Percentiles rank a stretch among this genome's conserved stretches.
Evolutionary conservation across 1,140 invertebrate genomes (phyloP).

Genomic region (Pseudomyrmex pallidus): DNA sequence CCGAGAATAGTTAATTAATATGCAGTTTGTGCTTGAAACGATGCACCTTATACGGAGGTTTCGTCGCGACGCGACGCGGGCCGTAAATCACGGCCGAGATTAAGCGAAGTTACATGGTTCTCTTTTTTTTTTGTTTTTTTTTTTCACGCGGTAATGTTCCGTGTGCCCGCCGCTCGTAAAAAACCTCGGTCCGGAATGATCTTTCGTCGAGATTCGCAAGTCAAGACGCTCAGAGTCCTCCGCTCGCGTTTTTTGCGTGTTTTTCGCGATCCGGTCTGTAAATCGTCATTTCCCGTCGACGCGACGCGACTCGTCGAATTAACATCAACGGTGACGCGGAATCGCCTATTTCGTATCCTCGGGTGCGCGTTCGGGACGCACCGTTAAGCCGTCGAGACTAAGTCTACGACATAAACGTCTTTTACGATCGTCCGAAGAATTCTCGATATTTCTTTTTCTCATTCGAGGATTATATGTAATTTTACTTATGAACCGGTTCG

Average conservation of each 20-base stretch:
- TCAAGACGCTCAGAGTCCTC: neutral
- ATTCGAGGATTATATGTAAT: neutral
- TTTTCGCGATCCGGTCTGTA: constrained; percentile 6
- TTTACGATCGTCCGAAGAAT: neutral
- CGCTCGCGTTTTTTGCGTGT: neutral
- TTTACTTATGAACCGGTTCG: constrained; percentile 6
- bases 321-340: neutral
- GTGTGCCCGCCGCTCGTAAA: constrained; percentile 52
- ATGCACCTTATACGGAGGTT: constrained; percentile 15
- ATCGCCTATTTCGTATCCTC: neutral
- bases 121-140: no score
- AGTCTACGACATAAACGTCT: neutral
- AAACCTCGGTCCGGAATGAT: constrained; percentile 23
- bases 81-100: constrained; percentile 40
- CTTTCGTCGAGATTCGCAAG: neutral
- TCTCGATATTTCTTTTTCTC: neutral
- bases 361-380: neutral
- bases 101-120: neutral
- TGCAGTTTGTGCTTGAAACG: constrained; percentile 4
- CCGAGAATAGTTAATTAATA: constrained; percentile 23
- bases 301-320: neutral
- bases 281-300: constrained; percentile 7
- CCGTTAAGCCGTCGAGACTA: neutral
- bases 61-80: neutral
- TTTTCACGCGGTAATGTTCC: constrained; percentile 26